A percentile compares a stretch with the other conserved stretches of the same genome.
Conservation (phyloP, 2,888 invertebrate genomes). For the Disparrhopalites patrizii region DNA sequence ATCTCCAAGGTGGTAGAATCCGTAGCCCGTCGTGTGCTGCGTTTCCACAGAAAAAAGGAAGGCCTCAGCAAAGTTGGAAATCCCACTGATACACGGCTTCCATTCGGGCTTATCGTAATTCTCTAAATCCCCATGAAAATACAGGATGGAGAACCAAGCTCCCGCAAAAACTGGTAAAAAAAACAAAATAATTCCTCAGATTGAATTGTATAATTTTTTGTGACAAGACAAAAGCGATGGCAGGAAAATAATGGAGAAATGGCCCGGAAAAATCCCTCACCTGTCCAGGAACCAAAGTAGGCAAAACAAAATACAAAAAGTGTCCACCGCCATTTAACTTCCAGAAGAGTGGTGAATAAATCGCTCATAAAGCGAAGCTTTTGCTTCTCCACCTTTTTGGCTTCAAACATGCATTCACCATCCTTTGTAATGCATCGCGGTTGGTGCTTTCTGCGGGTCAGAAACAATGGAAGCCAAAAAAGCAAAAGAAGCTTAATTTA, state of each 20-base stretch:
- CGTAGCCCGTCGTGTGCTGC: conserved; percentile 67
- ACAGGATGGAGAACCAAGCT: conserved; percentile 26
- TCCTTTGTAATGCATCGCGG: conserved; percentile 37
- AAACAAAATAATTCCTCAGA: too few relatives aligned
- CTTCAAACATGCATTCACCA: conserved; percentile 35
- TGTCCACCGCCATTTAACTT: conserved; percentile 91
- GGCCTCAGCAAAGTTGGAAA: conserved; percentile 21
- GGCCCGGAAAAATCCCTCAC: too few relatives aligned
- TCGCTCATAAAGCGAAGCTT: conserved; percentile 56
- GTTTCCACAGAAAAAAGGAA: conserved; percentile 54
- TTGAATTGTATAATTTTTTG: conserved; percentile 3
- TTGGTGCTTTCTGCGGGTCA: neutral
- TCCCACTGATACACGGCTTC: conserved; percentile 23
- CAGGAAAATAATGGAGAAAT: too few relatives aligned
- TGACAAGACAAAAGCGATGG: neutral
- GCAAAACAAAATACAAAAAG: conserved; percentile 76
- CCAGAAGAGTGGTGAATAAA: conserved; percentile 82
- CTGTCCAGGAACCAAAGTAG: conserved; percentile 81
- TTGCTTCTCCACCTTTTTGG: conserved; percentile 37
- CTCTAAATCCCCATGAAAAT: conserved; percentile 28
- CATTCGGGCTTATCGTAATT: conserved; percentile 16
- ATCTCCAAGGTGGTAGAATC: conserved; percentile 54
- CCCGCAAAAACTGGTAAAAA: conserved; percentile 23
- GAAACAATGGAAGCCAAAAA: too few relatives aligned
- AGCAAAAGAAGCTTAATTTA: too few relatives aligned